Evolutionary conservation across 2,797 vertebrate genomes (phyloP).

Genomic region (Chelmon rostratus): DNA sequence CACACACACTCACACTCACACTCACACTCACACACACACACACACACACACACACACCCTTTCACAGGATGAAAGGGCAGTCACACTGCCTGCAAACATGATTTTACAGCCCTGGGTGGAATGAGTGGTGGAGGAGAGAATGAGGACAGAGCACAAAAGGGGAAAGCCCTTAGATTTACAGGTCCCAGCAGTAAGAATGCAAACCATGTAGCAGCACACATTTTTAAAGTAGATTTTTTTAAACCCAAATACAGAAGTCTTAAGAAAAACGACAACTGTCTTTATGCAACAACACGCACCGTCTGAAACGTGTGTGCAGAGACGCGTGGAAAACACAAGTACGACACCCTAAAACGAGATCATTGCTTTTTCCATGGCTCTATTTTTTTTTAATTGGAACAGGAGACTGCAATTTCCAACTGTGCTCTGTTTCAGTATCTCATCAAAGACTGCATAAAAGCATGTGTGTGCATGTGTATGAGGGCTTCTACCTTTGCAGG

Average conservation of each 20-base stretch:
- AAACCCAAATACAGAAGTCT: slow-evolving; percentile 14
- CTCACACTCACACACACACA: slow-evolving; percentile 47
- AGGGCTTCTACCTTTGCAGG: slow-evolving; percentile 46
- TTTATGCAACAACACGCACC: background rate
- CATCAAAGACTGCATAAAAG: slow-evolving; percentile 70
- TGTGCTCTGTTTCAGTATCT: slow-evolving; percentile 74
- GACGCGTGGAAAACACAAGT: slow-evolving; percentile 12
- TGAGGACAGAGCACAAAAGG: slow-evolving; percentile 82
- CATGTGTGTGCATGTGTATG: slow-evolving; percentile 59
- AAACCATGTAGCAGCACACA: slow-evolving; percentile 66
- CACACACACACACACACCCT: slow-evolving; percentile 70
- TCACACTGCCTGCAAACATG: slow-evolving; percentile 84
- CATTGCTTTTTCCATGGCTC: slow-evolving; percentile 62
- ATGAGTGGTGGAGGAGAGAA: slow-evolving; percentile 83
- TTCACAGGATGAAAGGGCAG: slow-evolving; percentile 86
- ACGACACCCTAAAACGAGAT: slow-evolving; percentile 58
- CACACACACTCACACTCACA: slow-evolving; percentile 55
- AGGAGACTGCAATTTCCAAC: slow-evolving; percentile 69
- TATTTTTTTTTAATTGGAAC: slow-evolving; percentile 63
- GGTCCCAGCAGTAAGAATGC: slow-evolving; percentile 74
- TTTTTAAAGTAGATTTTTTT: slow-evolving; percentile 30
- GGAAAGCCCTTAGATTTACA: slow-evolving; percentile 79
- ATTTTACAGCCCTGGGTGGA: slow-evolving; percentile 87
- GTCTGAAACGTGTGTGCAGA: background rate
- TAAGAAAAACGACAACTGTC: slow-evolving; percentile 42